Evolutionary conservation across 1,140 invertebrate species (phyloP).

Genomic region (Meloidogyne exigua): DNA sequence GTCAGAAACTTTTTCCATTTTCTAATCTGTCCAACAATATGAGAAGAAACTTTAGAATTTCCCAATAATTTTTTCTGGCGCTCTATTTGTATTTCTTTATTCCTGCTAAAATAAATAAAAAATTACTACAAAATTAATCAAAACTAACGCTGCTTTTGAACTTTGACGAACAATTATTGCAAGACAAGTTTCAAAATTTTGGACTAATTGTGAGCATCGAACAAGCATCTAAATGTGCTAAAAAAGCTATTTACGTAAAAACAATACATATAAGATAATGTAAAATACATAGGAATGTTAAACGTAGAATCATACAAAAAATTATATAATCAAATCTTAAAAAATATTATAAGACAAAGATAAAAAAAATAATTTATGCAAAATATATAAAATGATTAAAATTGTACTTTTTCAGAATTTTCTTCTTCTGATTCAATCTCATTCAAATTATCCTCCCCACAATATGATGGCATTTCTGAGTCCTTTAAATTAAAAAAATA

Average conservation of each 20-base stretch:
- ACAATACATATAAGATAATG: background rate
- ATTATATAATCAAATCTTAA: background rate
- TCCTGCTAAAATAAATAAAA: background rate
- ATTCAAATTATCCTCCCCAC: constrained; percentile 9
- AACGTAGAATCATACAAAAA: no score
- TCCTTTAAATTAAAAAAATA: background rate
- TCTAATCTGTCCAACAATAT: background rate
- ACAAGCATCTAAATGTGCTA: background rate
- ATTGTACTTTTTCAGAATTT: background rate
- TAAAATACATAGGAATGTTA: background rate
- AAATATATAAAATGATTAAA: background rate
- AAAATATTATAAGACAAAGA: background rate
- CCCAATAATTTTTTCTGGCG: background rate
- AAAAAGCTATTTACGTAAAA: no score
- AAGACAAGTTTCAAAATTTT: background rate
- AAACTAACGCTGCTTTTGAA: background rate
- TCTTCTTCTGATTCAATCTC: constrained; percentile 6
- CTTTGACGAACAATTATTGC: background rate
- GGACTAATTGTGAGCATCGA: background rate
- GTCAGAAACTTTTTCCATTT: constrained; percentile 7
- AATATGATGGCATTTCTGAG: constrained; percentile 11
- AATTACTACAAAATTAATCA: background rate
- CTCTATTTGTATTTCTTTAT: background rate
- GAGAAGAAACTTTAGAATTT: background rate
- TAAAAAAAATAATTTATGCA: background rate